phyloP scores from a whole-genome alignment of 2,888 invertebrate species.

The Smittia aterrima region DNA sequence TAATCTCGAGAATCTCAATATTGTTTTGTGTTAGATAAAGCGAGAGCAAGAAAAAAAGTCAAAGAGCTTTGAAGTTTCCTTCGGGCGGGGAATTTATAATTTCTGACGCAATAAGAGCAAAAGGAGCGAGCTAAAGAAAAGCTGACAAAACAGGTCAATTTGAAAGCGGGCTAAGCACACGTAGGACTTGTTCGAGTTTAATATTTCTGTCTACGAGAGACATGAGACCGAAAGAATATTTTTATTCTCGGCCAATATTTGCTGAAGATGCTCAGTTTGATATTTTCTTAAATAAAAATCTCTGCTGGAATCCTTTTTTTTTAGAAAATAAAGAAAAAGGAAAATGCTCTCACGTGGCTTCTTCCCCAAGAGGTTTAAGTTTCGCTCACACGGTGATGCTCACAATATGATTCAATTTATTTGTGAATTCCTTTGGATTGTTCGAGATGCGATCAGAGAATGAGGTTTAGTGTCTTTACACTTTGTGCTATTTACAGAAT shows the following conservation, averaged over 20 bases:
- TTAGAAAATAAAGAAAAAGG: not conserved
- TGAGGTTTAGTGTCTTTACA: slow-evolving; percentile 25
- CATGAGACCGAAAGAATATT: not conserved
- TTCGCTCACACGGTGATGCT: not conserved
- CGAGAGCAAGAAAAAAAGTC: not conserved
- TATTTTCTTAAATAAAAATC: slow-evolving; percentile 37
- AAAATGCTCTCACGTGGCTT: slow-evolving; percentile 29
- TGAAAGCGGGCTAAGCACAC: not conserved
- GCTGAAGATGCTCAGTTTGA: slow-evolving; percentile 36
- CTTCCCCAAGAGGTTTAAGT: slow-evolving; percentile 14
- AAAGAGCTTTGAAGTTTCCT: slow-evolving; percentile 1
- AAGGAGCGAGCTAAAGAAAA: not conserved
- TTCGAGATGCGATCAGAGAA: slow-evolving; percentile 28
- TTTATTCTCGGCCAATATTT: slow-evolving; percentile 36
- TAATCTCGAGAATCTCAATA: slow-evolving; percentile 23
- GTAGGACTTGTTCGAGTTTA: too few relatives aligned
- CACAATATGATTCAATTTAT: slow-evolving; percentile 36
- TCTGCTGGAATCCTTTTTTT: slow-evolving; percentile 35
- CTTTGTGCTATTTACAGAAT: slow-evolving; percentile 22
- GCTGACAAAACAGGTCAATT: not conserved
- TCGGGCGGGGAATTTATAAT: slow-evolving; percentile 28
- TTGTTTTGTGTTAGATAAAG: slow-evolving; percentile 17
- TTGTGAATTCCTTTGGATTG: not conserved
- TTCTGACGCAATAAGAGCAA: slow-evolving; percentile 31
- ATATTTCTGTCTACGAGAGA: not conserved